Percentiles rank a stretch among this genome's conserved stretches.
These are phyloP conservation scores for Druon quercuslanigerum DNA, from an alignment of 1,140 invertebrate genomes.

Conservation along the genomic window DNA sequence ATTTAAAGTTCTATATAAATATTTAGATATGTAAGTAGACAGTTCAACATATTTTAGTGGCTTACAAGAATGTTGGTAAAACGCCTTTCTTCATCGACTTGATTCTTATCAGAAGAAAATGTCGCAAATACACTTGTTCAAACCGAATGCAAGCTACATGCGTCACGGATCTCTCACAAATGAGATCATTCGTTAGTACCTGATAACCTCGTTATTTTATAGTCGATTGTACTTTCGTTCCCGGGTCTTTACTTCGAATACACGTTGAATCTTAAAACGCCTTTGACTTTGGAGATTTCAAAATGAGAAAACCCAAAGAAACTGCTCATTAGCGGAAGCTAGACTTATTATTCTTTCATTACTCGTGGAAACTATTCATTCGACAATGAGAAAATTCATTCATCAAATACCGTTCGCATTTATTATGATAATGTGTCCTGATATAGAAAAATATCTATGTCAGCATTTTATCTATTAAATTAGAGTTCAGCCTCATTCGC, in stretches of 20 bases:
- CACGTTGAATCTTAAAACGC: background rate
- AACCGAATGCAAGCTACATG: conserved; percentile 15
- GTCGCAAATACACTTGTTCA: conserved; percentile 29
- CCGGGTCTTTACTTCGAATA: background rate
- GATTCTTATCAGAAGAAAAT: conserved; percentile 8
- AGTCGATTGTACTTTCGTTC: background rate
- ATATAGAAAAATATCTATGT: background rate
- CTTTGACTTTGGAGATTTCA: background rate
- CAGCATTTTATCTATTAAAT: conserved; percentile 18
- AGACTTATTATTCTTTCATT: too few relatives aligned
- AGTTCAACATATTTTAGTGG: background rate
- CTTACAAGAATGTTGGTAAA: background rate
- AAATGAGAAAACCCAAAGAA: background rate
- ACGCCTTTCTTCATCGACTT: background rate
- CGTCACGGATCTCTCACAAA: conserved; percentile 4
- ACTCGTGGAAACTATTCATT: background rate
- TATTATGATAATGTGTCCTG: background rate
- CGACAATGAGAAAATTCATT: background rate
- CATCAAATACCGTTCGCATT: background rate
- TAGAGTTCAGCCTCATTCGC: background rate
- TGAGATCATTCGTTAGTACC: conserved; percentile 20
- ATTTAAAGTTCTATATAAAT: too few relatives aligned
- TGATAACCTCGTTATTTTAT: conserved; percentile 14
- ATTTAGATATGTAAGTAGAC: too few relatives aligned
- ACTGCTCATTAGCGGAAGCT: too few relatives aligned